Evolutionary conservation across 2,113 vertebrate species (phyloP), one percentile per base, ranked within the genome.

Genomic region (Xerus inauris): DNA sequence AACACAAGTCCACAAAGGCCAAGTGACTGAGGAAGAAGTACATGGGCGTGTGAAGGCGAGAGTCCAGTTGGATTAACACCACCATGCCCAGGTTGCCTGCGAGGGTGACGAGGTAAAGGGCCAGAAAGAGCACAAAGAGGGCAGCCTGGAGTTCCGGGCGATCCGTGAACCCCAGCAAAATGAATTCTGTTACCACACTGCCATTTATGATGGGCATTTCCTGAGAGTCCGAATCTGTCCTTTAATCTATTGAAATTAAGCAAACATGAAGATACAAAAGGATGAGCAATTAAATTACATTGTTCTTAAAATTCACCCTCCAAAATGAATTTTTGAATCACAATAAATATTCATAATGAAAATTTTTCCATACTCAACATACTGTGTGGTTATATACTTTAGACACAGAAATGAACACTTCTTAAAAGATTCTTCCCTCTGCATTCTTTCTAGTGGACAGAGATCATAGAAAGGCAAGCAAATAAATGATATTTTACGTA

Each of bases 21-120:
- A 97, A 75, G 28, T 96, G 82, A 7, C 82, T 87, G 72, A 98
- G 94, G 67, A 97, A 97, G 77, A 97, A 97, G 89, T 97, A 97
- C 97, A 96, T 97, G 57, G 94, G 96, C 0, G 42, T 97, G 73
- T 97, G 96, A 20, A 98, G 97, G 10, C 7, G 24, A 7, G 94
- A 5, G 35, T 97, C 79, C 73, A 95, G 16, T 51, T 82, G 80
- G 57, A 97, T 89, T 17, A 98, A 38, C 2, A 79, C 1, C 0
- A 96, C 75, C 75, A 94, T n/a, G 40, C 97, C 91, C 77, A 97
- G 16, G 79, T 96, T 98, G 6, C 93, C 93, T 4, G 87, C 6
- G n/a, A 92, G 8, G 3, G 91, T 97, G 83, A 67, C 17, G 0
- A 97, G 64, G 72, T 93, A 96, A 28, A 96, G 26, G 1, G 11